phyloP scores from a whole-genome alignment of 1,140 invertebrate genomes.

The Fopius arisanus region DNA sequence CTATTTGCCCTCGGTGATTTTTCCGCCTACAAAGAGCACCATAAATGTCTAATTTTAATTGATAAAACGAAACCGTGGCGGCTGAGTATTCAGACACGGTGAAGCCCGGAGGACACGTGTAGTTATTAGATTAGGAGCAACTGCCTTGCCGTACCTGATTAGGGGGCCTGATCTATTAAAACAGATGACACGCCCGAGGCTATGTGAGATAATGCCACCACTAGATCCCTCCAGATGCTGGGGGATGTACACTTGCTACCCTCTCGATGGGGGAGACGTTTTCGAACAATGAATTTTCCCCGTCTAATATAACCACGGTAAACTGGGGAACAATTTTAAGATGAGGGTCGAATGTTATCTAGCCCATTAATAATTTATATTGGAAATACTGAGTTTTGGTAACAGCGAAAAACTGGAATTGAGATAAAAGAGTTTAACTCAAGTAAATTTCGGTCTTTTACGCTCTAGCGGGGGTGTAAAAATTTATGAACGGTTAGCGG shows the following conservation, averaged over 20 bases:
- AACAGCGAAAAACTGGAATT: not conserved
- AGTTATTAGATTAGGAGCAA: conserved; percentile 54
- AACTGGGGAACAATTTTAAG: not conserved
- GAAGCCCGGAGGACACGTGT: conserved; percentile 37
- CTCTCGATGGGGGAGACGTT: not conserved
- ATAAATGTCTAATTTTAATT: not conserved
- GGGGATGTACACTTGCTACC: not conserved
- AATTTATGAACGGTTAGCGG: not conserved
- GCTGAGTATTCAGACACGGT: not conserved
- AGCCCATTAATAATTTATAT: not conserved
- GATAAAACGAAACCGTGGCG: not conserved
- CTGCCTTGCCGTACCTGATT: conserved; percentile 49
- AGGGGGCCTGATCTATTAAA: conserved; percentile 49
- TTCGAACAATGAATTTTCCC: not conserved
- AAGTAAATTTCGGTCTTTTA: not conserved
- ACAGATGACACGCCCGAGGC: conserved; percentile 61
- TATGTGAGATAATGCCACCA: conserved; percentile 54
- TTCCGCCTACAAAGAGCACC: not conserved
- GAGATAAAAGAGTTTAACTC: not conserved
- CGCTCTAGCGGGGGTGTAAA: not conserved
- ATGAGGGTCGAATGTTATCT: not conserved
- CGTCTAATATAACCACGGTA: not conserved
- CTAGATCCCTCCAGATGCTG: not conserved
- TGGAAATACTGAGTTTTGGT: not conserved
- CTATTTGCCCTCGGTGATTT: no score